phyloP scores from a whole-genome alignment of 2,113 vertebrate genomes.

The Clarias batrachus region DNA sequence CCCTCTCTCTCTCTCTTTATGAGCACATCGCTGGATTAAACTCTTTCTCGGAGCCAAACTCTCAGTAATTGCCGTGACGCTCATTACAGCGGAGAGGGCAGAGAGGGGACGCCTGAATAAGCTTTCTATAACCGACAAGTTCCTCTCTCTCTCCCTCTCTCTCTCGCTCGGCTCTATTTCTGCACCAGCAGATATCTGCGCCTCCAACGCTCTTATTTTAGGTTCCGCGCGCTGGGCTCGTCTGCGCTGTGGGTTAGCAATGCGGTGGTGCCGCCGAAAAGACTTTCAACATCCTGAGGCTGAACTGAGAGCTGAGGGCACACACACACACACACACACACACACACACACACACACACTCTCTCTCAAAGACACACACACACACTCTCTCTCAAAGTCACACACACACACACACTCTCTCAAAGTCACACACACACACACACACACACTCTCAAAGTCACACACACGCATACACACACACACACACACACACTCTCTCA shows the following conservation, averaged over 20 bases:
- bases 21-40: slow-evolving; percentile 20
- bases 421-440: too few relatives aligned
- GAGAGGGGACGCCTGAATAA: slow-evolving; percentile 28
- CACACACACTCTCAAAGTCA: too few relatives aligned
- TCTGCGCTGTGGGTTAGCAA: background rate
- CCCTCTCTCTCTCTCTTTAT: slow-evolving; percentile 36
- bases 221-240: background rate
- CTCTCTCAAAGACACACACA: background rate
- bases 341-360: background rate
- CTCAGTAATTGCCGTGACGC: slow-evolving; percentile 30
- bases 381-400: background rate
- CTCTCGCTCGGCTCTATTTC: slow-evolving; percentile 8
- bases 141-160: background rate
- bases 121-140: slow-evolving; percentile 3
- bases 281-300: background rate
- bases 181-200: background rate
- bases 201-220: background rate
- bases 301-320: background rate
- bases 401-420: background rate
- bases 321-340: too few relatives aligned
- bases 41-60: slow-evolving; percentile 41
- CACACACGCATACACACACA: background rate
- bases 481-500: background rate
- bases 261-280: background rate
- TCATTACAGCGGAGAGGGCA: background rate